These are phyloP conservation scores for Corbicula japonica DNA, from an alignment of 2,888 invertebrate species.

Conservation along the genomic window DNA sequence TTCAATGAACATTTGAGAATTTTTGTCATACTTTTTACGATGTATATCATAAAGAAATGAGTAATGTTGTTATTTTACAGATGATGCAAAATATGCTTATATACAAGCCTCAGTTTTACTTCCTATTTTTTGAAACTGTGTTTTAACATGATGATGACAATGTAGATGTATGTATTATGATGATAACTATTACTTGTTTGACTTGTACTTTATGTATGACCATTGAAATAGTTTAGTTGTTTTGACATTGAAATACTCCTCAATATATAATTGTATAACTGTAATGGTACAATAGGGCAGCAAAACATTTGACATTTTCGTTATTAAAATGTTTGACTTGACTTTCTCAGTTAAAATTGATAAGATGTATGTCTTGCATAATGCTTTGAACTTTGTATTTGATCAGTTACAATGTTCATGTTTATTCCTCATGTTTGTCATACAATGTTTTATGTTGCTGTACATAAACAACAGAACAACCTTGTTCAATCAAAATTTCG, in stretches of 20 bases:
- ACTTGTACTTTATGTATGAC: not conserved
- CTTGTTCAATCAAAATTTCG: not conserved
- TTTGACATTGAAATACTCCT: conserved; percentile 15
- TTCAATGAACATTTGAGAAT: not conserved
- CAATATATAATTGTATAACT: conserved; percentile 4
- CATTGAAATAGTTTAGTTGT: conserved; percentile 1
- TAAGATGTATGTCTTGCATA: conserved; percentile 17
- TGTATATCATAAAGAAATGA: conserved; percentile 1
- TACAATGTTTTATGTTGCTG: conserved; percentile 19
- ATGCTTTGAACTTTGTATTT: conserved; percentile 20
- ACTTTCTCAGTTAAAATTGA: conserved; percentile 7
- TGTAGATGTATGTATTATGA: conserved; percentile 19
- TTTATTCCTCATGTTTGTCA: conserved; percentile 9
- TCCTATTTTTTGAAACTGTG: conserved; percentile 7
- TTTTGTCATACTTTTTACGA: conserved; percentile 1
- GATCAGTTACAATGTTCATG: conserved; percentile 13
- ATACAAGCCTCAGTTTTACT: not conserved
- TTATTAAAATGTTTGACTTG: conserved; percentile 16
- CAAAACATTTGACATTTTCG: conserved; percentile 16
- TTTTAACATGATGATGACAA: conserved; percentile 3
- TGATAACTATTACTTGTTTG: not conserved
- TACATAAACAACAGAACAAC: conserved; percentile 19
- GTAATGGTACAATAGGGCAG: conserved; percentile 25
- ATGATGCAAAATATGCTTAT: not conserved
- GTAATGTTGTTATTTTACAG: not conserved